Conservation (phyloP, 2,797 vertebrate genomes). For the Thripadectes ignobilis region DNA sequence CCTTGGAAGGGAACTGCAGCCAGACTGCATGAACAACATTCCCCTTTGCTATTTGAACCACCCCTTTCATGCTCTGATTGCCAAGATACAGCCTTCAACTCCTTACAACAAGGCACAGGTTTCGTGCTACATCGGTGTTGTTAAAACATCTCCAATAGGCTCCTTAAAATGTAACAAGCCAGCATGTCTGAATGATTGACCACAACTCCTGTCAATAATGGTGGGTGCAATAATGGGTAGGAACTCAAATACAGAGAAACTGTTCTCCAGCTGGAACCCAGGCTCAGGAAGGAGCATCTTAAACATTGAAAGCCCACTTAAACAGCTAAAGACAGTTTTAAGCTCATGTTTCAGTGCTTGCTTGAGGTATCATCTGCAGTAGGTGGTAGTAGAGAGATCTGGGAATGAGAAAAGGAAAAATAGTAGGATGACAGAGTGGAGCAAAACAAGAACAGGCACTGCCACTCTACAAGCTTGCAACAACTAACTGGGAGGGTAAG, state of each 20-base stretch:
- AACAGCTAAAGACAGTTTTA: not conserved
- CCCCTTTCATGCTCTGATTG: not conserved
- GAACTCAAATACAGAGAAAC: not conserved
- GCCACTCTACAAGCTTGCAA: not conserved
- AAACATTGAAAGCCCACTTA: not conserved
- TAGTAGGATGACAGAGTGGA: not conserved
- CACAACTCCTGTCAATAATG: not conserved
- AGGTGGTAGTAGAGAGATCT: not conserved
- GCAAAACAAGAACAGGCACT: not conserved
- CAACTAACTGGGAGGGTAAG: not conserved
- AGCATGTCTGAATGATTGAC: not conserved
- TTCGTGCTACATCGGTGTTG: not conserved
- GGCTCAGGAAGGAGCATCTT: not conserved
- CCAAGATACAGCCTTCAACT: not conserved
- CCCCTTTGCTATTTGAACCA: not conserved
- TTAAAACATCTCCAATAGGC: not conserved
- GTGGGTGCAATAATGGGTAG: not conserved
- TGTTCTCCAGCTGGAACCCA: not conserved
- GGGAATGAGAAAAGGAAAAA: slow-evolving; percentile 8
- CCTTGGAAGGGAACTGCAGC: not conserved
- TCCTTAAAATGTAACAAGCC: not conserved
- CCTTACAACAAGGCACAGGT: not conserved
- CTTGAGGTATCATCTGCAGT: not conserved
- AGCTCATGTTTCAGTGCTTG: not conserved
- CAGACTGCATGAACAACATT: not conserved